Base-by-base conservation (phyloP, 2,888 invertebrate species). In the Orchestes rusci region DNA sequence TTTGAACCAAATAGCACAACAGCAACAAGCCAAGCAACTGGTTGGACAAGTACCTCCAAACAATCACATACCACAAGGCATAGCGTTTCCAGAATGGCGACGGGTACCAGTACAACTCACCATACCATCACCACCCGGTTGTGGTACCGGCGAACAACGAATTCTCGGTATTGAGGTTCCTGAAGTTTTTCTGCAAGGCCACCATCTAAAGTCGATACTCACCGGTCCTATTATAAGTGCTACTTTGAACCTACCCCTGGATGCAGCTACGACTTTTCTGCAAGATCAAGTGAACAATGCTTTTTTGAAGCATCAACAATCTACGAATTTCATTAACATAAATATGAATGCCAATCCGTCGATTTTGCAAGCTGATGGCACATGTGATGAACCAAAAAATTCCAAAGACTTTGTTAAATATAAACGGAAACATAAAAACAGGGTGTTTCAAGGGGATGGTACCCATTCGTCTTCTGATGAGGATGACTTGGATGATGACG, bases 171-270 rank as follows among this genome's bases (percentile, higher is more conserved):
- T 91, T 63, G 88, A 90, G 70, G 90, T 91, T 59, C 90, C 90
- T 47, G 87, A 87, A 28, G 82, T 87, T 8, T 87, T 88, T 16
- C 73, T 91, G 39, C 66, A 67, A 71, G 76, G 51, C 38, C 75
- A 75, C 51, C 58, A 44, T 16, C 30, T 77, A 52, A 78, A 76
- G 49, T 70, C 80, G 64, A 83, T 90, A 42, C 72, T 91, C 50
- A 89, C 90, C 27, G 88, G 88, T 30, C 86, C 90, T 39, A 81
- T 91, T 35, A 89, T 92, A 52, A 84, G 88, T 57, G 89, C 91
- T 5, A 89, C 92, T 18, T 84, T 92, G 76, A 82, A 84, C 57
- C 73, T 92, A 59, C 92, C 93, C 13, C 78, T 83, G 48, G 77
- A 80, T 10, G 67, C 88, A 59, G 89, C 91, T 16, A 83, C 87